These are phyloP conservation scores for Plecotus auritus DNA, from an alignment of 2,113 vertebrate species.

Conservation along the genomic window DNA sequence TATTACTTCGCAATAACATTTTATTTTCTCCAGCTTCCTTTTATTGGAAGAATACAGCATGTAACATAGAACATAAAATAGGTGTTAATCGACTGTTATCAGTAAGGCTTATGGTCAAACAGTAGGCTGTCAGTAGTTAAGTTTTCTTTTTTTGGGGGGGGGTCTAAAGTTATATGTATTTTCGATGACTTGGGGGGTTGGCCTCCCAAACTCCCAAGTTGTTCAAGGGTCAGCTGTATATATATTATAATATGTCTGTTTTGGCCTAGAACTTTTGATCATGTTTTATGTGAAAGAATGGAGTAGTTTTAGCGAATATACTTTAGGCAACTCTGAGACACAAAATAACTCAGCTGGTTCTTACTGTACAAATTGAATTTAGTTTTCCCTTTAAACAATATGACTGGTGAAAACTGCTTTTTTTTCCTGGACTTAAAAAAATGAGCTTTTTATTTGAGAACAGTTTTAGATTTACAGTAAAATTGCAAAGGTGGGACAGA, in stretches of 20 bases:
- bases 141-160: background rate
- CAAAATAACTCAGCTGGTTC: background rate
- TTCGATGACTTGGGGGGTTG: background rate
- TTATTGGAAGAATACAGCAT: background rate
- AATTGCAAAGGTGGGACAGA: background rate
- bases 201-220: background rate
- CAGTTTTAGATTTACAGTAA: background rate
- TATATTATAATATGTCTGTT: too few relatives aligned
- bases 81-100: background rate
- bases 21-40: background rate
- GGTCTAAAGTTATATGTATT: background rate
- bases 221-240: background rate
- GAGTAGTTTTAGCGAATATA: background rate
- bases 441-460: background rate
- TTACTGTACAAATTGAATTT: constrained; percentile 29
- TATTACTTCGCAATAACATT: background rate
- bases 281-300: background rate
- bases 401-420: background rate
- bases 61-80: background rate
- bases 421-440: background rate
- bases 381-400: background rate
- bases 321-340: background rate
- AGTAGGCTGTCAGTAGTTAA: background rate
- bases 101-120: background rate
- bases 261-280: background rate